Evolutionary conservation across 2,888 invertebrate species (phyloP).

Genomic region (Pollenia angustigena): DNA sequence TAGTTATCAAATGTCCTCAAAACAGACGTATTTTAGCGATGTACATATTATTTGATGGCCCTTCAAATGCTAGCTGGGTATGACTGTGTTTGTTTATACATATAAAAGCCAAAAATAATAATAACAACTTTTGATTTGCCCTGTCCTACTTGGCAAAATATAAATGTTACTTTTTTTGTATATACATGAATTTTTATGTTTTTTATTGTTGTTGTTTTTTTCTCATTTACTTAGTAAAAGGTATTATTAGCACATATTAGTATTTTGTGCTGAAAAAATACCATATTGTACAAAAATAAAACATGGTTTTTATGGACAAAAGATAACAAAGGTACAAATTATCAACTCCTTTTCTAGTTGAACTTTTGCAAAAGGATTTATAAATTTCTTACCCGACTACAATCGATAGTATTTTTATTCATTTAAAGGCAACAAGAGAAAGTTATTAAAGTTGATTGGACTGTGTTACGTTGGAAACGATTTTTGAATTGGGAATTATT

Average conservation of each 20-base stretch:
- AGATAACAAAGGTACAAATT: constrained; percentile 19
- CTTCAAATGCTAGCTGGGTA: too few relatives aligned
- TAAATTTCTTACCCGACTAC: neutral
- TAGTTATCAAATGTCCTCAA: too few relatives aligned
- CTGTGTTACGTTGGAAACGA: neutral
- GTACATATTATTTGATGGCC: too few relatives aligned
- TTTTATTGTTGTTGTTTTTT: constrained; percentile 40
- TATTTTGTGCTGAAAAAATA: neutral
- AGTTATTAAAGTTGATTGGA: constrained; percentile 2
- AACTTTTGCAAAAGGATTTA: neutral
- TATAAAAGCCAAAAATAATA: constrained; percentile 27
- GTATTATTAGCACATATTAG: constrained; percentile 35
- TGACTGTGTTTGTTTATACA: too few relatives aligned
- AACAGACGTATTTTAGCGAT: too few relatives aligned
- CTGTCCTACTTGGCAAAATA: constrained; percentile 67
- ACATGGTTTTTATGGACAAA: constrained; percentile 28
- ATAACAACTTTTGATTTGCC: constrained; percentile 58
- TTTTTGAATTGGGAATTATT: neutral
- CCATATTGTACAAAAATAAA: constrained; percentile 8
- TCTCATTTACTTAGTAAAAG: constrained; percentile 44
- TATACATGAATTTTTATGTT: neutral
- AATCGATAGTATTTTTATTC: constrained; percentile 9
- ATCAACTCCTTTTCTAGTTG: constrained; percentile 7
- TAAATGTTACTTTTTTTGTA: constrained; percentile 36
- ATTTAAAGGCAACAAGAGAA: neutral